Evolutionary conservation across 2,888 invertebrate species (phyloP), one percentile per base, ranked within the genome.

Genomic region (Aporophyla lueneburgensis): DNA sequence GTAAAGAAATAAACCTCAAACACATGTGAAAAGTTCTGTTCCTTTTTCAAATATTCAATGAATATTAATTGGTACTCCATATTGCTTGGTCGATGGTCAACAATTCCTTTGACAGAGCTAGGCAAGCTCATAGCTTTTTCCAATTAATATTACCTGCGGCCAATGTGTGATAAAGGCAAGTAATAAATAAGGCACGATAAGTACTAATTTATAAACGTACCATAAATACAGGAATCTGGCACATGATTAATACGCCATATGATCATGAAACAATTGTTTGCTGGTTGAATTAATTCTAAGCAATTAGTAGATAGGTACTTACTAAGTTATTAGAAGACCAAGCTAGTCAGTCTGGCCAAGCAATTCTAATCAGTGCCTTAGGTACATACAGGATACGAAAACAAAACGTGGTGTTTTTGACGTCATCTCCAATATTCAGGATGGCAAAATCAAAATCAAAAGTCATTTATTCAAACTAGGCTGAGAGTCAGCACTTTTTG

Each of bases 11-110:
- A 9, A 58, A 80, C 53, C 53, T 49, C 40, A 54, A 46, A 68
- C 70, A 59, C 14, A 54, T 19, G 51, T 53, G 12, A 21, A 67
- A 63, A 62, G 68, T 61, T 24, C 51, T 61, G 19, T 84, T 85
- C 81, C 66, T 74, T 85, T 81, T 81, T 80, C 62, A 85, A 81
- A 81, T 84, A 80, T 74, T 85, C 74, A 85, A 80, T 81, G 74
- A 81, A 81, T 81, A 81, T 80, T 81, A 81, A 81, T 81, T 80
- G 74, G 81, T 80, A 69, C 80, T 79, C 53, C 69, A 71, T 63
- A 68, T 51, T 27, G 58, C 59, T 59, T 27, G 54, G 59, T 65
- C 61, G 71, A 71, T 81, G 53, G 27, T 43, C 51, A 59, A 56
- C 14, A 40, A 72, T 72, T 72, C 68, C 74, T 81, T 85, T 81